phyloP scores from a whole-genome alignment of 2,797 vertebrate genomes.

The Sebastes nivosus region DNA sequence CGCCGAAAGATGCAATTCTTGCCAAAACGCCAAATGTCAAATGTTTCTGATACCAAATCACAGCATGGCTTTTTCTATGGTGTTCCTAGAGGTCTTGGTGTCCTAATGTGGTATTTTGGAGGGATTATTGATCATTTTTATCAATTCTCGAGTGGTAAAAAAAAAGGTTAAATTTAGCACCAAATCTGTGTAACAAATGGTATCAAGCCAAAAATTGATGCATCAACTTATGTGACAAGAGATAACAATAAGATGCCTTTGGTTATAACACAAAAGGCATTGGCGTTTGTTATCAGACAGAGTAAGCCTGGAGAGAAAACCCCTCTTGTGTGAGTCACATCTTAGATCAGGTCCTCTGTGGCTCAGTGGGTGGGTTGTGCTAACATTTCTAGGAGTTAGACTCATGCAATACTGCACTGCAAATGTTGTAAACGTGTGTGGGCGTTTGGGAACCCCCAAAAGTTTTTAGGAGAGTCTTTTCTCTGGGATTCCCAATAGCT shows the following conservation, averaged over 20 bases:
- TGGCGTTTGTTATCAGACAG: constrained; percentile 2
- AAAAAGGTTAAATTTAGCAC: no score
- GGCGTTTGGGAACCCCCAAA: constrained; percentile 23
- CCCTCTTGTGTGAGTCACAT: constrained; percentile 1
- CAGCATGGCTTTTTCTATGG: no score
- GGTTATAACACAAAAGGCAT: neutral
- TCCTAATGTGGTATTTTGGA: no score
- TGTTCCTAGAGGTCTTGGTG: no score
- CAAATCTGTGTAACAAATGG: no score
- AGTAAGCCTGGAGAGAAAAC: constrained; percentile 3
- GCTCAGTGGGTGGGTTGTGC: constrained; percentile 11
- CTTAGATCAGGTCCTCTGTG: constrained; percentile 3
- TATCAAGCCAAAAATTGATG: no score
- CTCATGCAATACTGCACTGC: constrained; percentile 1
- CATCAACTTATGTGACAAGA: no score
- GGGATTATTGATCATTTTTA: no score
- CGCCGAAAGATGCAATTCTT: no score
- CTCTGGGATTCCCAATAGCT: constrained; percentile 4
- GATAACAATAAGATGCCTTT: neutral
- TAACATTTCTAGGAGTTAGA: constrained; percentile 22
- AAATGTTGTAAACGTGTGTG: constrained; percentile 5
- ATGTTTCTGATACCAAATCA: no score
- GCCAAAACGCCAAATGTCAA: no score
- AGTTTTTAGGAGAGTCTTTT: neutral
- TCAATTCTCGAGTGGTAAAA: no score